Percentiles rank a stretch among this genome's conserved stretches.
These are phyloP conservation scores for Hybos culiciformis DNA, from an alignment of 2,888 invertebrate genomes.

Conservation along the genomic window DNA sequence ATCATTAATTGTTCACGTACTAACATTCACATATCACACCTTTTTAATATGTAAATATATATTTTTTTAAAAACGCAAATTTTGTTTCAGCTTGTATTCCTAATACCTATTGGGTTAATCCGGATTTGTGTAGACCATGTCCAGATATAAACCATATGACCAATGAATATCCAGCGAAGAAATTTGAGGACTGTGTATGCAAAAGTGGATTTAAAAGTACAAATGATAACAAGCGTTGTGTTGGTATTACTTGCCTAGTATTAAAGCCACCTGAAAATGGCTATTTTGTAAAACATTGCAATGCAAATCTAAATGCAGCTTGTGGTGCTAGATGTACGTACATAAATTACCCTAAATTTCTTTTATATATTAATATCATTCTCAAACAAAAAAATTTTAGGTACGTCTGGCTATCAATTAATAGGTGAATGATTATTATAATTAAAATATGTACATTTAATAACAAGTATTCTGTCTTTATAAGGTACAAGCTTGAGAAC, in stretches of 20 bases:
- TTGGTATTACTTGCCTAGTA: constrained; percentile 45
- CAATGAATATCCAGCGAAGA: constrained; percentile 39
- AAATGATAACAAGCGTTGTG: constrained; percentile 39
- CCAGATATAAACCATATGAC: constrained; percentile 51
- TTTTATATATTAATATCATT: too few relatives aligned
- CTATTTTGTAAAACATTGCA: constrained; percentile 51
- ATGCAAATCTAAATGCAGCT: constrained; percentile 52
- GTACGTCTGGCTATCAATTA: constrained; percentile 46
- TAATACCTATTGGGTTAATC: constrained; percentile 49
- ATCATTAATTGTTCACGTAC: too few relatives aligned
- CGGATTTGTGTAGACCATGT: constrained; percentile 39
- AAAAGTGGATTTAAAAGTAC: constrained; percentile 44
- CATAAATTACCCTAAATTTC: too few relatives aligned
- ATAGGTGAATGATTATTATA: constrained; percentile 23
- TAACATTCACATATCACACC: too few relatives aligned
- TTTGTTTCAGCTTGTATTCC: constrained; percentile 44
- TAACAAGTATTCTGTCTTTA: not conserved
- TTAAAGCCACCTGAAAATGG: constrained; percentile 47
- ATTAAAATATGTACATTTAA: not conserved
- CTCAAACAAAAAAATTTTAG: too few relatives aligned
- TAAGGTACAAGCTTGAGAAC: constrained; percentile 41
- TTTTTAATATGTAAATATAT: too few relatives aligned
- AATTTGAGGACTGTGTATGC: constrained; percentile 44
- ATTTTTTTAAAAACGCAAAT: constrained; percentile 13
- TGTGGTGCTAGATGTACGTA: constrained; percentile 54